These are phyloP conservation scores for Caenorhabditis parvicauda DNA, from an alignment of 2,888 invertebrate species.

Conservation along the genomic window DNA sequence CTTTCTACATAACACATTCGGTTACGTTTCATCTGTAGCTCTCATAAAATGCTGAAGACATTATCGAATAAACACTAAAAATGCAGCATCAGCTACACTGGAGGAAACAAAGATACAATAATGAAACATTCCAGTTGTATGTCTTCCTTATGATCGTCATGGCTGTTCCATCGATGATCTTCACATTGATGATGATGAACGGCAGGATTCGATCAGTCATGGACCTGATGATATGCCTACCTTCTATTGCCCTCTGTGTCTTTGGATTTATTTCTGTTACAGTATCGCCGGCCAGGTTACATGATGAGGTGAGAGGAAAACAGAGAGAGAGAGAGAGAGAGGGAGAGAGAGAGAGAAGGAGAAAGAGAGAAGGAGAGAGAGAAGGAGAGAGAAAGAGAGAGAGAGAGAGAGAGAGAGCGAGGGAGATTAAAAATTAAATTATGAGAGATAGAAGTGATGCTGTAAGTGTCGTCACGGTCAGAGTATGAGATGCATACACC, in stretches of 20 bases:
- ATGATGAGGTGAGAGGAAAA: constrained; percentile 24
- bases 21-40: too few species aligned
- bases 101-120: too few species aligned
- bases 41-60: too few species aligned
- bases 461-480: not conserved
- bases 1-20: too few species aligned
- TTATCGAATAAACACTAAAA: too few species aligned
- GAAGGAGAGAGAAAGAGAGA: constrained; percentile 3
- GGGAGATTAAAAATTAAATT: too few species aligned
- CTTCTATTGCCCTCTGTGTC: constrained; percentile 31
- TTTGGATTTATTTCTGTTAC: constrained; percentile 38
- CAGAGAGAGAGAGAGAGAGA: not conserved
- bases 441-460: not conserved
- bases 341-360: not conserved
- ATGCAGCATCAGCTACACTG: not conserved
- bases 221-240: constrained; percentile 33
- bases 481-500: not conserved
- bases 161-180: constrained; percentile 33
- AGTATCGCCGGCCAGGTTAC: constrained; percentile 34
- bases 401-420: too few species aligned
- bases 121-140: constrained; percentile 33
- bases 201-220: constrained; percentile 25
- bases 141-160: constrained; percentile 38
- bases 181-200: constrained; percentile 43
- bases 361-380: not conserved